These are phyloP conservation scores for Aphelenchoides avenae DNA, from an alignment of 1,140 invertebrate genomes.

Conservation along the genomic window DNA sequence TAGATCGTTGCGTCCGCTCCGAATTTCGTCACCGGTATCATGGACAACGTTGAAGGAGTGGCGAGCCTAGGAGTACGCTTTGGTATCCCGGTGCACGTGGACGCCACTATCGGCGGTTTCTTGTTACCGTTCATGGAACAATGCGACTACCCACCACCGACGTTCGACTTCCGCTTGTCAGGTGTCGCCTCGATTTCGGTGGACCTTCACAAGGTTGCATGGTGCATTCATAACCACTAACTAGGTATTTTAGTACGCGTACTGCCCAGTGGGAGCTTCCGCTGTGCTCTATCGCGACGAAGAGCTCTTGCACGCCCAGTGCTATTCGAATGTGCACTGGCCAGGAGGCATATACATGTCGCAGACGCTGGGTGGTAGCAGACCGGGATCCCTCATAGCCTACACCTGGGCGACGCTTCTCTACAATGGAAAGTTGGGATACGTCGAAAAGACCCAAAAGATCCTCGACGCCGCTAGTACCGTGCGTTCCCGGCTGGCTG, in stretches of 20 bases:
- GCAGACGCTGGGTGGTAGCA: conserved; percentile 36
- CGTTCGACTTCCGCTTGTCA: conserved; percentile 81
- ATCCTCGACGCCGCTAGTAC: conserved; percentile 31
- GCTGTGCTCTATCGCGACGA: conserved; percentile 46
- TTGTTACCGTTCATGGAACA: conserved; percentile 82
- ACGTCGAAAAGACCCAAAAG: conserved; percentile 40
- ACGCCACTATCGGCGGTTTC: conserved; percentile 87
- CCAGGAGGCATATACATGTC: conserved; percentile 44
- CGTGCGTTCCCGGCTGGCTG: conserved; percentile 22
- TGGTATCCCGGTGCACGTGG: conserved; percentile 90
- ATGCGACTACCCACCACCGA: conserved; percentile 73
- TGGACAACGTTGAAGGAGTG: conserved; percentile 83
- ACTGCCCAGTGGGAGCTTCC: conserved; percentile 42
- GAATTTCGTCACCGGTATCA: conserved; percentile 91
- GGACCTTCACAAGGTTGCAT: conserved; percentile 82
- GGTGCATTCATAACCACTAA: not conserved
- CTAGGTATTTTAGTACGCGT: conserved; percentile 40
- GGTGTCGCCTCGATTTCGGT: conserved; percentile 94
- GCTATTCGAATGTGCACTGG: conserved; percentile 43
- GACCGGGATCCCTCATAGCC: conserved; percentile 46
- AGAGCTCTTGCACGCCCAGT: conserved; percentile 34
- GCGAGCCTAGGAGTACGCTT: conserved; percentile 76
- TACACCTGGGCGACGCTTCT: conserved; percentile 52
- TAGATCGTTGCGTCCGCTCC: conserved; percentile 80
- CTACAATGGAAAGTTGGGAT: conserved; percentile 36